Conservation (phyloP, 2,888 invertebrate genomes). For the Allophyes oxyacanthae region DNA sequence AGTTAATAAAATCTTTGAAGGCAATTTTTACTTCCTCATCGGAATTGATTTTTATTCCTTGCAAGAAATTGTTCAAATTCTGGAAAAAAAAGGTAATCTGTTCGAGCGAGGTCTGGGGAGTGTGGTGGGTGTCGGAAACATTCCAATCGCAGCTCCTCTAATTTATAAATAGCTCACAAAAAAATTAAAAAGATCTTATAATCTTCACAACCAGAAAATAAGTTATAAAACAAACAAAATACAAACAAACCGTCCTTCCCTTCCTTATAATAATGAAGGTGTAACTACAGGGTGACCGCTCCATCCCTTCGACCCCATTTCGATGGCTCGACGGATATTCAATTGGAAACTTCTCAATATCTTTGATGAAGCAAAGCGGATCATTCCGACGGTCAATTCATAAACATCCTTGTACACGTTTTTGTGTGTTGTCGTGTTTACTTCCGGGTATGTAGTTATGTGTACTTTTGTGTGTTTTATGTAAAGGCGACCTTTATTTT, state of each 20-base stretch:
- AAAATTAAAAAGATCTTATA: no score
- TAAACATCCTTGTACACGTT: slow-evolving; percentile 43
- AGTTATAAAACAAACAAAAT: slow-evolving; percentile 34
- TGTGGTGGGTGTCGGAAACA: no score
- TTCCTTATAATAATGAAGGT: slow-evolving; percentile 44
- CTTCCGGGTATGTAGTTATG: slow-evolving; percentile 7
- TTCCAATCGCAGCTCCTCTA: no score
- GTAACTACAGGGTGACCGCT: slow-evolving; percentile 27
- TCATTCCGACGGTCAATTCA: slow-evolving; percentile 55
- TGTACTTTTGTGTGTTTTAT: not conserved
- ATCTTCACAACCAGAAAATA: no score
- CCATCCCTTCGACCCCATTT: slow-evolving; percentile 35
- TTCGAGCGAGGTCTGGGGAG: no score
- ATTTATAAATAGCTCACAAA: no score
- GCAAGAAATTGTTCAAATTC: no score
- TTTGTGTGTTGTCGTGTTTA: slow-evolving; percentile 21
- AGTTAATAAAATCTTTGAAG: no score
- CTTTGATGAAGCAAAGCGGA: slow-evolving; percentile 63
- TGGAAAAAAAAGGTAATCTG: no score
- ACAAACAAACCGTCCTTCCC: slow-evolving; percentile 33
- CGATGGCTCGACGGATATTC: slow-evolving; percentile 51
- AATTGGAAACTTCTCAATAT: slow-evolving; percentile 58
- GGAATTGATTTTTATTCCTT: no score
- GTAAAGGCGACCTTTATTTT: no score
- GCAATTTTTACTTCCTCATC: no score